These are phyloP conservation scores for Ischnura elegans DNA, from an alignment of 2,888 invertebrate species.

Conservation along the genomic window DNA sequence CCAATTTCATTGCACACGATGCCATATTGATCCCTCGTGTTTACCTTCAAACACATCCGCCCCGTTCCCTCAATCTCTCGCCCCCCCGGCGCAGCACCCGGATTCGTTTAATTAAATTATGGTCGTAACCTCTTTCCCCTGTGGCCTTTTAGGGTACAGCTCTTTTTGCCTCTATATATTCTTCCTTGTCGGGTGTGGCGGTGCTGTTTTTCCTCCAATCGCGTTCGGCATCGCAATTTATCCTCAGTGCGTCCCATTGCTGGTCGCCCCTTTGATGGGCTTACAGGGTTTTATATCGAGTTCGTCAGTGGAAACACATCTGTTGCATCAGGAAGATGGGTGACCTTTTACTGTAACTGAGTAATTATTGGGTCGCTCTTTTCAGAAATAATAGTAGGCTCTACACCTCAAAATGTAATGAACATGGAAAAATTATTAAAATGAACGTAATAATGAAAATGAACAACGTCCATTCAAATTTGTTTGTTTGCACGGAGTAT, in stretches of 20 bases:
- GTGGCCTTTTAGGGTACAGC: no score
- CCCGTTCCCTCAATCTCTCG: no score
- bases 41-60: background rate
- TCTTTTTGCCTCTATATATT: background rate
- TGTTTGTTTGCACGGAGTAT: no score
- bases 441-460: no score
- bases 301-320: background rate
- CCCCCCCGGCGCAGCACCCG: background rate
- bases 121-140: background rate
- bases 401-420: no score
- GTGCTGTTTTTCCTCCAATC: background rate
- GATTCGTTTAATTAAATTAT: background rate
- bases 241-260: background rate
- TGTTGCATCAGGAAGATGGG: background rate
- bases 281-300: background rate
- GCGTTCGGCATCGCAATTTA: background rate
- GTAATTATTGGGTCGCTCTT: no score
- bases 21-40: background rate
- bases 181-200: background rate
- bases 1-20: background rate
- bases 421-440: no score
- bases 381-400: no score
- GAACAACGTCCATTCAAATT: no score
- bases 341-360: background rate
- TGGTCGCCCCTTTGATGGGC: background rate